Base-by-base conservation (phyloP, 2,113 vertebrate species). In the Pseudopodoces humilis region DNA sequence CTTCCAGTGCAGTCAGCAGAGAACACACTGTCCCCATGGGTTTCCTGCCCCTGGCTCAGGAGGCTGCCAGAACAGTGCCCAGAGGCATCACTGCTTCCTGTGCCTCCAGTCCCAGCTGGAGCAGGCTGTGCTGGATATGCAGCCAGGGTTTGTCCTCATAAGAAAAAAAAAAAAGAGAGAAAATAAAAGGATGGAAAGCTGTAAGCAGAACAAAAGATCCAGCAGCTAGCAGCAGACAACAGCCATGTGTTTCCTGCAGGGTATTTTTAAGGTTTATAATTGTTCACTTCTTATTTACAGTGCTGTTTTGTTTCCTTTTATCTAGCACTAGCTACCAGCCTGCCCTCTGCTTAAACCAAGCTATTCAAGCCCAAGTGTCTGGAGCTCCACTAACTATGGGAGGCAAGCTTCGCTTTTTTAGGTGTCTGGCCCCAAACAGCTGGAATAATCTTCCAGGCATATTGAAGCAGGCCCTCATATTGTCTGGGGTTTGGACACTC, bases 11-110 rank as follows among this genome's bases (percentile, higher is more conserved):
- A 77, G 82, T 44, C 33, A 4, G 83, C 15, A 4, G 79, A 68
- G 97, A 97, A 97, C 97, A 92, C 1, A 1, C 65, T 74, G 97
- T 98, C 58, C 97, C 96, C 1, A 12, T 55, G 95, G 86, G 78
- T 55, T 83, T 37, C 25, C 17, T 75, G 89, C 78, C 84, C 95
- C 83, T 83, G 21, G 44, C 75, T 88, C 58, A 2, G 23, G 86
- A 95, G 47, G 93, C 67, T 80, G 58, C 76, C 70, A 69, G 86
- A 81, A 56, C 70, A 59, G 18, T 1, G 15, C 91, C 94, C 92
- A 91, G 70, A 53, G 89, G 83, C 85, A 50, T 62, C 3, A 9
- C 31, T 64, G 67, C 70, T 86, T 69, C 65, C 55, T 0, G 0
- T 5, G 37, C 28, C 30, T n/a, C 33, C 31, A 21, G 63, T 31